phyloP scores from a whole-genome alignment of 2,888 invertebrate genomes.

The Meliscaeva auricollis region DNA sequence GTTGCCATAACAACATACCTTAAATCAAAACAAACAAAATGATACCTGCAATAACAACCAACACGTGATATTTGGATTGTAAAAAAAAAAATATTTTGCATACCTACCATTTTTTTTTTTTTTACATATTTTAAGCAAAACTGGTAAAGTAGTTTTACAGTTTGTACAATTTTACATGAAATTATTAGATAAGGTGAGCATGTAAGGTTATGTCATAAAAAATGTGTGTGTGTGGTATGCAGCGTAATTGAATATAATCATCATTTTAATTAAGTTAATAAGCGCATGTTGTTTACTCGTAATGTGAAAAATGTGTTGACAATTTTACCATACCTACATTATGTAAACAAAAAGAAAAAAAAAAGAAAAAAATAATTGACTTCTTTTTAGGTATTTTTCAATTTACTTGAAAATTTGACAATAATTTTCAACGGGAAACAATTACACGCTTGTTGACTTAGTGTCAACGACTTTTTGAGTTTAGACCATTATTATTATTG shows the following conservation, averaged over 20 bases:
- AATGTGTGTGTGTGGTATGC: background rate
- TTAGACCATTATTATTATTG: too few relatives aligned
- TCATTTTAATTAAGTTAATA: slow-evolving; percentile 1
- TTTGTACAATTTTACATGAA: background rate
- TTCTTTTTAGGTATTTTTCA: background rate
- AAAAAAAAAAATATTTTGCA: slow-evolving; percentile 13
- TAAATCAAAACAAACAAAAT: slow-evolving; percentile 32
- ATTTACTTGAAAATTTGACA: background rate
- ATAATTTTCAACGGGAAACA: background rate
- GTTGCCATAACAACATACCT: slow-evolving; percentile 30
- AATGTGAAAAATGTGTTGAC: background rate
- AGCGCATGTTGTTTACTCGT: background rate
- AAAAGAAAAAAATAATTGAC: background rate
- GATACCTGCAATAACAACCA: background rate
- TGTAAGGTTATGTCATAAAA: slow-evolving; percentile 9
- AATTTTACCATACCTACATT: background rate
- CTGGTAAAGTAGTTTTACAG: background rate
- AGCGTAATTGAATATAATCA: slow-evolving; percentile 2
- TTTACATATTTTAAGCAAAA: background rate
- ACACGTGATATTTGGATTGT: slow-evolving; percentile 7
- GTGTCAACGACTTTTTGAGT: background rate
- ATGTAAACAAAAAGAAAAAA: background rate
- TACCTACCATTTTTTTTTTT: background rate
- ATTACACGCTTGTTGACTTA: background rate
- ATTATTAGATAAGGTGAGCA: slow-evolving; percentile 5